Evolutionary conservation across 2,113 vertebrate genomes (phyloP).

Genomic region (Menidia beryllina): DNA sequence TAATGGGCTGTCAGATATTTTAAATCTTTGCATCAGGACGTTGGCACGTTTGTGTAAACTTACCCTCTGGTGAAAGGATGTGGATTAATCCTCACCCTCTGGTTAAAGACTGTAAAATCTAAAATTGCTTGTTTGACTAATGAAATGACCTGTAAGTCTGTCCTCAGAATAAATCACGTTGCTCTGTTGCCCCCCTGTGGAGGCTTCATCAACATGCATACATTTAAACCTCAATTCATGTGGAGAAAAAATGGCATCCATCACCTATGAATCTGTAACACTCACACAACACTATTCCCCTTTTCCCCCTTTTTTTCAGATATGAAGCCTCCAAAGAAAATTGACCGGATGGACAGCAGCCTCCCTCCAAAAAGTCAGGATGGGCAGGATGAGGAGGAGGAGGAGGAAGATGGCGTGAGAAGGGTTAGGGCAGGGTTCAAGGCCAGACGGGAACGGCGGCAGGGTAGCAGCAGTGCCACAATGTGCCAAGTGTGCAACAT

Average conservation of each 20-base stretch:
- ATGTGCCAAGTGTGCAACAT: constrained; percentile 96
- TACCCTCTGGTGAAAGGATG: constrained; percentile 8
- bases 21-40: constrained; percentile 14
- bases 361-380: constrained; percentile 29
- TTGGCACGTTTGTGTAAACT: constrained; percentile 14
- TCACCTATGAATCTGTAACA: not conserved
- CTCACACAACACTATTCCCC: not conserved
- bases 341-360: constrained; percentile 67
- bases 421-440: constrained; percentile 68
- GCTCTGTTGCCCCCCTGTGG: constrained; percentile 78
- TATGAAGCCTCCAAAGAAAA: constrained; percentile 89
- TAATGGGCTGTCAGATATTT: constrained; percentile 27
- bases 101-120: constrained; percentile 24
- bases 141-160: not conserved
- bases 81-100: constrained; percentile 14
- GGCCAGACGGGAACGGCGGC: constrained; percentile 88
- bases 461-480: constrained; percentile 84
- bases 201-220: constrained; percentile 34
- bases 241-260: not conserved
- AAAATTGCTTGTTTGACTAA: constrained; percentile 16
- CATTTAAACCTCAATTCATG: not conserved
- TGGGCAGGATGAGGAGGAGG: constrained; percentile 40
- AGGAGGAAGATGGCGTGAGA: constrained; percentile 59
- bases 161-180: constrained; percentile 30
- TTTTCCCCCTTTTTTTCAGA: constrained; percentile 66